Conservation (phyloP, 2,888 invertebrate genomes). For the Isotomurus palustris region DNA sequence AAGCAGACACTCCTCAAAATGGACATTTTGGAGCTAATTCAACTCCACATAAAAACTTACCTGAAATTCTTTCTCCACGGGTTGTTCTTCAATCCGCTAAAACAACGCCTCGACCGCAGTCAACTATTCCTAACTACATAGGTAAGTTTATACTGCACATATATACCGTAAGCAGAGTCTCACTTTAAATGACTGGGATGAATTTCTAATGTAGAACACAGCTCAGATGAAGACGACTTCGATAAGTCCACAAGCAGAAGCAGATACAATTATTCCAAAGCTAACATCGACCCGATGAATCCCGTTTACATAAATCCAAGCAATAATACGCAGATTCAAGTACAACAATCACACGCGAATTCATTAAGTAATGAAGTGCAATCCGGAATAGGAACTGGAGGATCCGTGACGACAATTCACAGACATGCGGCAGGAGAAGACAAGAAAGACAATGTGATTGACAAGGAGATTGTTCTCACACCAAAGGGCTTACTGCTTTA, state of each 20-base stretch:
- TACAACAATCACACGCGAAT: neutral
- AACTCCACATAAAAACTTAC: conserved; percentile 19
- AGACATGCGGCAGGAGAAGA: too few relatives aligned
- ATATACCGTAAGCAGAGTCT: too few relatives aligned
- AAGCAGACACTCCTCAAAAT: conserved; percentile 33
- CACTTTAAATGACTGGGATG: too few relatives aligned
- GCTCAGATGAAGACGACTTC: conserved; percentile 34
- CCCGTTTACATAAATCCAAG: neutral
- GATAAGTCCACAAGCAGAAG: too few relatives aligned
- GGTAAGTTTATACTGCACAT: too few relatives aligned
- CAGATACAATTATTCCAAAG: too few relatives aligned
- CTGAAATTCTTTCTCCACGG: conserved; percentile 37
- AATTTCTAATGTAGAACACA: neutral
- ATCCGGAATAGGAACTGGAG: too few relatives aligned
- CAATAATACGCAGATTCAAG: neutral
- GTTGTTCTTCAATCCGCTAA: conserved; percentile 37
- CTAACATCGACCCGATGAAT: too few relatives aligned
- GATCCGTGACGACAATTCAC: too few relatives aligned
- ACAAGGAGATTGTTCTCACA: neutral
- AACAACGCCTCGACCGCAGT: conserved; percentile 35
- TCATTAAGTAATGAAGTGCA: too few relatives aligned
- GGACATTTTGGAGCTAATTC: conserved; percentile 33
- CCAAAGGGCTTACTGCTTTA: neutral
- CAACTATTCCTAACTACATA: conserved; percentile 44
- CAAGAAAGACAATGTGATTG: too few relatives aligned